phyloP scores from a whole-genome alignment of 2,113 vertebrate species.

The Antechinus stuartii region DNA sequence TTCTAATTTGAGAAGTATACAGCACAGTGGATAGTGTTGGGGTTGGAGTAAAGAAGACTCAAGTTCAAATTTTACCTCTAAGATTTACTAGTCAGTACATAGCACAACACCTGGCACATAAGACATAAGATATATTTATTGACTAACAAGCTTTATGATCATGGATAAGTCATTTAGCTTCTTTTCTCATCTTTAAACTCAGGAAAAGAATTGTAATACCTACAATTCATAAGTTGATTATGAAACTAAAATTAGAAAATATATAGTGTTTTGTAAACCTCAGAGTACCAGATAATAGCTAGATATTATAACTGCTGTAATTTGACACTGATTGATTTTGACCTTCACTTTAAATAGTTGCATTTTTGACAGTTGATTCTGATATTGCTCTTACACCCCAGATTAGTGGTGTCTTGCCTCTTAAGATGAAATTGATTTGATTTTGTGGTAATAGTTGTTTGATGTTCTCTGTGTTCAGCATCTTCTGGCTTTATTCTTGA shows the following conservation, averaged over 20 bases:
- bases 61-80: not conserved
- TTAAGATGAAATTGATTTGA: not conserved
- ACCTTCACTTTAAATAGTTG: not conserved
- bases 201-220: not conserved
- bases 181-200: not conserved
- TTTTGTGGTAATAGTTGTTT: not conserved
- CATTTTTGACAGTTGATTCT: not conserved
- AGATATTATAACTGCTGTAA: not conserved
- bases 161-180: not conserved
- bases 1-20: not conserved
- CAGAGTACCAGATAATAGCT: not conserved
- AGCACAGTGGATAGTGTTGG: not conserved
- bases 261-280: not conserved
- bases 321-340: not conserved
- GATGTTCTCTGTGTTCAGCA: not conserved
- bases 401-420: not conserved
- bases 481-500: not conserved
- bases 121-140: not conserved
- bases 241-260: not conserved
- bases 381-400: not conserved
- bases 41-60: not conserved
- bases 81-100: not conserved
- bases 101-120: not conserved
- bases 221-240: not conserved
- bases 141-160: not conserved